Conservation (phyloP, 1,140 invertebrate genomes). For the Phymorhynchus buccinoides region DNA sequence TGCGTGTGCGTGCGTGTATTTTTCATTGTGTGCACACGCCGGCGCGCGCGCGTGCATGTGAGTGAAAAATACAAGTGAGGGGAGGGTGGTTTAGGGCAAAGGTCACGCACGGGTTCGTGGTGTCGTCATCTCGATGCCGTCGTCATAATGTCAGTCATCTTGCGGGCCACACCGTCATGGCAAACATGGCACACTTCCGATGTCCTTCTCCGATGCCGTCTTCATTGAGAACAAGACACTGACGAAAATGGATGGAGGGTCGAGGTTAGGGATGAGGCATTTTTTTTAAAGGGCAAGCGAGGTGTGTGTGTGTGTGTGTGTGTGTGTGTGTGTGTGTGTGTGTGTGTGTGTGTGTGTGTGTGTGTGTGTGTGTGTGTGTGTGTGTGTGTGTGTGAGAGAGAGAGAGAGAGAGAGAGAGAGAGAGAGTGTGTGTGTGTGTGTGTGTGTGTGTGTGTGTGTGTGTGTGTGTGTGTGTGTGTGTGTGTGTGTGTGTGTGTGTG, state of each 20-base stretch:
- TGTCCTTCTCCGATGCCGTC: too few species aligned
- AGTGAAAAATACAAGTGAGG: neutral
- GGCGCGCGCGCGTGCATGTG: neutral
- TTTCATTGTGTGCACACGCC: neutral
- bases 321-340: neutral
- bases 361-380: neutral
- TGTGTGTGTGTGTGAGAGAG: neutral
- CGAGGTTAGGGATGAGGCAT: too few species aligned
- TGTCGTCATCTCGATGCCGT: too few species aligned
- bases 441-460: neutral
- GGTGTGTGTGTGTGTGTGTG: neutral
- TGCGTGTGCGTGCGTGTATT: constrained; percentile 5
- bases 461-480: too few species aligned
- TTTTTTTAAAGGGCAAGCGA: too few species aligned
- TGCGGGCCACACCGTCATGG: too few species aligned
- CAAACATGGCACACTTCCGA: too few species aligned
- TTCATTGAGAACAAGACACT: too few species aligned
- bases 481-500: too few species aligned
- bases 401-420: constrained; percentile 13
- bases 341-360: neutral
- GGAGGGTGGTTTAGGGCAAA: neutral
- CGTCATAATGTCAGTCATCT: too few species aligned
- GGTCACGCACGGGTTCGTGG: neutral
- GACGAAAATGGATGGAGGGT: too few species aligned
- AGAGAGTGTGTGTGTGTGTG: neutral